Conservation (phyloP, 2,797 vertebrate genomes). For the Sebastes variabilis region DNA sequence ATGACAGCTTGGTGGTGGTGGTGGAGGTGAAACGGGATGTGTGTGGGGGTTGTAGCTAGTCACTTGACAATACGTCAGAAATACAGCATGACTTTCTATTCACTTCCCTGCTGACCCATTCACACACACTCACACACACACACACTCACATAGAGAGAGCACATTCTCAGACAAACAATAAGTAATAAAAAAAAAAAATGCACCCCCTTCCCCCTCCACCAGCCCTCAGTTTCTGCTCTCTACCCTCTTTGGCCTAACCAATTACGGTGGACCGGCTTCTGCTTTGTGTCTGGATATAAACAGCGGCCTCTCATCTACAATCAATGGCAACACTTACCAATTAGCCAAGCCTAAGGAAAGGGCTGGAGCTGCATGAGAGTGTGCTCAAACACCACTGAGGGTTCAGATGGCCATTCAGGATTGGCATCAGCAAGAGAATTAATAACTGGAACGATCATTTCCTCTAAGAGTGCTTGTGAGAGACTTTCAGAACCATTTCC, state of each 20-base stretch:
- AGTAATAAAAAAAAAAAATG: neutral
- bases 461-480: slow-evolving; percentile 32
- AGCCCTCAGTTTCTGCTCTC: slow-evolving; percentile 8
- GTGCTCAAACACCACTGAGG: slow-evolving; percentile 44
- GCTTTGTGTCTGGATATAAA: slow-evolving; percentile 59
- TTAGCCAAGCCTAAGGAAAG: slow-evolving; percentile 54
- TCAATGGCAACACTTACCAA: slow-evolving; percentile 66
- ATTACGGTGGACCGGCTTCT: slow-evolving; percentile 34
- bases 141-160: neutral
- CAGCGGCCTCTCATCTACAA: slow-evolving; percentile 57
- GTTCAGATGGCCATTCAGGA: slow-evolving; percentile 52
- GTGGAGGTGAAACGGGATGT: neutral
- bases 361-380: slow-evolving; percentile 33
- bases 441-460: slow-evolving; percentile 41
- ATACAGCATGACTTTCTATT: slow-evolving; percentile 44
- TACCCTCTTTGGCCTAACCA: slow-evolving; percentile 12
- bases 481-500: slow-evolving; percentile 43
- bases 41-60: slow-evolving; percentile 14
- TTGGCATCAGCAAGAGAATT: slow-evolving; percentile 32
- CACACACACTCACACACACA: neutral
- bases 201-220: neutral
- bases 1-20: slow-evolving; percentile 58
- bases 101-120: slow-evolving; percentile 41
- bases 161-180: slow-evolving; percentile 11
- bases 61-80: slow-evolving; percentile 53